A percentile compares a stretch with the other conserved stretches of the same genome.
These are phyloP conservation scores for Petrolisthes manimaculis DNA, from an alignment of 2,888 invertebrate genomes.

Conservation along the genomic window DNA sequence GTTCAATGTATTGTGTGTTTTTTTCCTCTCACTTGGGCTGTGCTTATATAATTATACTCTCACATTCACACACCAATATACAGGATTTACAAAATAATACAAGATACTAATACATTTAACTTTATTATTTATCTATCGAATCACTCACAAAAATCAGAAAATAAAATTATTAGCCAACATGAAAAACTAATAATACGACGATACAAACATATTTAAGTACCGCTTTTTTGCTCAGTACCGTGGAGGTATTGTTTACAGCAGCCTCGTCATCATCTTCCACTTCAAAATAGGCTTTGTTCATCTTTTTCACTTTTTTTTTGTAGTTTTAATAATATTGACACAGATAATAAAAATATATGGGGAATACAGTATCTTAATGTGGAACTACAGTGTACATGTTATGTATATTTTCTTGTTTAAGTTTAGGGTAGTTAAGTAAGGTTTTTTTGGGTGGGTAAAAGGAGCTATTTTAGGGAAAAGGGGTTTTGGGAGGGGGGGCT, in stretches of 20 bases:
- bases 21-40: too few species aligned
- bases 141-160: slow-evolving; percentile 65
- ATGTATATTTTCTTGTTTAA: background rate
- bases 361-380: slow-evolving; percentile 64
- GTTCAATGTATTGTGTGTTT: too few species aligned
- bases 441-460: slow-evolving; percentile 4
- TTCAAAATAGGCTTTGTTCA: slow-evolving; percentile 63
- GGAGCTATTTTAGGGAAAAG: slow-evolving; percentile 11
- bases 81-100: background rate
- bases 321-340: slow-evolving; percentile 60
- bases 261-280: slow-evolving; percentile 9
- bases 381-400: slow-evolving; percentile 61
- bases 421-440: too few species aligned
- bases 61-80: background rate
- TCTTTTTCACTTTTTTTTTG: slow-evolving; percentile 15
- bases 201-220: slow-evolving; percentile 60
- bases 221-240: slow-evolving; percentile 43
- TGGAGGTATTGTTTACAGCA: slow-evolving; percentile 43
- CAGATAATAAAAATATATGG: slow-evolving; percentile 64
- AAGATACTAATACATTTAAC: slow-evolving; percentile 58
- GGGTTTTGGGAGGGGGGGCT: slow-evolving; percentile 23
- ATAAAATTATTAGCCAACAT: slow-evolving; percentile 65
- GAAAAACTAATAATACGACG: slow-evolving; percentile 60
- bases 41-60: background rate
- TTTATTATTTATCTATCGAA: slow-evolving; percentile 64